phyloP scores from a whole-genome alignment of 2,888 invertebrate species.

The Pediacus dermestoides region DNA sequence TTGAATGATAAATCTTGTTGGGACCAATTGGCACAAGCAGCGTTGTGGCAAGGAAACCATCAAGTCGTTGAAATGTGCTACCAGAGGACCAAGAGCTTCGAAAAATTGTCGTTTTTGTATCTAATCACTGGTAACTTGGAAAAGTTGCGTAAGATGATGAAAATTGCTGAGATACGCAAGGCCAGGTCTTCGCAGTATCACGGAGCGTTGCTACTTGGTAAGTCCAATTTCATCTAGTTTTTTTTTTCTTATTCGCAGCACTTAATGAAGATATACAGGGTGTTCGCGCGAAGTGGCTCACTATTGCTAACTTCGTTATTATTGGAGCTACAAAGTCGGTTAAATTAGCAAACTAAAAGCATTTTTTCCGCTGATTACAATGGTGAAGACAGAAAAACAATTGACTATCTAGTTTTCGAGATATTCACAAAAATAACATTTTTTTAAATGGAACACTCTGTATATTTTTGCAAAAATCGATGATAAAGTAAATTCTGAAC shows the following conservation, averaged over 20 bases:
- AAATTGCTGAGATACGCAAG: conserved; percentile 97
- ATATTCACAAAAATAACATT: too few species aligned
- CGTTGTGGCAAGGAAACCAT: conserved; percentile 89
- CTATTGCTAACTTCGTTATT: too few species aligned
- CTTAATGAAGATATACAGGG: neutral
- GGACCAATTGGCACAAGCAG: conserved; percentile 93
- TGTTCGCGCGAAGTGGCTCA: too few species aligned
- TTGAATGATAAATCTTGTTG: conserved; percentile 93
- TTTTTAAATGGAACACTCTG: too few species aligned
- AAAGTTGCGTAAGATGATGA: conserved; percentile 97
- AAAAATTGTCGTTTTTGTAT: conserved; percentile 96
- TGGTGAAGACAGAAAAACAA: too few species aligned
- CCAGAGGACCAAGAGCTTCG: conserved; percentile 98
- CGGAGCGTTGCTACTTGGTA: conserved; percentile 75
- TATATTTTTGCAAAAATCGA: too few species aligned
- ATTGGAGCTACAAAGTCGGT: too few species aligned
- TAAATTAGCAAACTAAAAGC: too few species aligned
- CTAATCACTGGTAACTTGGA: conserved; percentile 97
- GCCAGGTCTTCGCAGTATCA: conserved; percentile 97
- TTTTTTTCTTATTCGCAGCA: neutral
- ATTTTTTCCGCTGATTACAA: too few species aligned
- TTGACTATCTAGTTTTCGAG: too few species aligned
- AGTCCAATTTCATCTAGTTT: conserved; percentile 9
- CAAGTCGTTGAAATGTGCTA: conserved; percentile 97
- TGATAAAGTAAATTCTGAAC: too few species aligned